Percentiles rank a stretch among this genome's conserved stretches.
Evolutionary conservation across 2,888 invertebrate species (phyloP).

Genomic region (Linnaemya tessellans): DNA sequence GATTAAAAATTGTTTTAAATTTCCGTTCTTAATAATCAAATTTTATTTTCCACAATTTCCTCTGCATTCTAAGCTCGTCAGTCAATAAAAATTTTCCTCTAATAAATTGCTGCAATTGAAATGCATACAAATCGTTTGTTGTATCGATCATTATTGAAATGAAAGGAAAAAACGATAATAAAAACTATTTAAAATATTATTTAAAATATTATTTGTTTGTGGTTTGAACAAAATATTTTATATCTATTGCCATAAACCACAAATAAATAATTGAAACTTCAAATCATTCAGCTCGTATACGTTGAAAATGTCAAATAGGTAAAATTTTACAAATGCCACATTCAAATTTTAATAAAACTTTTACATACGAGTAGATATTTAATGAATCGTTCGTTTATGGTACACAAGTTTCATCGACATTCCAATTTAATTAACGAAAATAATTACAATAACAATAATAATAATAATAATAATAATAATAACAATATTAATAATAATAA

Average conservation of each 20-base stretch:
- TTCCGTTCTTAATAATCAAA: conserved; percentile 8
- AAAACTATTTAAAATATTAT: conserved; percentile 37
- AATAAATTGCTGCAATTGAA: conserved; percentile 41
- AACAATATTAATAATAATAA: too few species aligned
- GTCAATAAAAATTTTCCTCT: conserved; percentile 14
- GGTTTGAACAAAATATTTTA: conserved; percentile 43
- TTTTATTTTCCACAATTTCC: conserved; percentile 24
- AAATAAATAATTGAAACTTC: conserved; percentile 53
- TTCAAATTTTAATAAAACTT: conserved; percentile 35
- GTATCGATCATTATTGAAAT: conserved; percentile 22
- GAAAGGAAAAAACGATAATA: neutral
- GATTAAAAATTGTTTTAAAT: neutral
- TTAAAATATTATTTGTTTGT: conserved; percentile 40
- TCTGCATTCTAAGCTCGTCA: conserved; percentile 24
- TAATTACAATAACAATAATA: too few species aligned
- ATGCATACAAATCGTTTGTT: conserved; percentile 22
- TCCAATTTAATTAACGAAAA: neutral
- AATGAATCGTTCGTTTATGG: neutral
- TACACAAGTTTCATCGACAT: neutral
- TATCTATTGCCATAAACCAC: conserved; percentile 51
- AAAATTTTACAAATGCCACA: conserved; percentile 31
- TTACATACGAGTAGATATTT: neutral
- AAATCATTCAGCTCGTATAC: conserved; percentile 5
- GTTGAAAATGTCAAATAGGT: conserved; percentile 23
- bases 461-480: too few species aligned